These are phyloP conservation scores for Aurelia aurita complex sp. Pacific DNA, from an alignment of 30 jellyfish, hydroid and myxozoan genomes.

Conservation along the genomic window DNA sequence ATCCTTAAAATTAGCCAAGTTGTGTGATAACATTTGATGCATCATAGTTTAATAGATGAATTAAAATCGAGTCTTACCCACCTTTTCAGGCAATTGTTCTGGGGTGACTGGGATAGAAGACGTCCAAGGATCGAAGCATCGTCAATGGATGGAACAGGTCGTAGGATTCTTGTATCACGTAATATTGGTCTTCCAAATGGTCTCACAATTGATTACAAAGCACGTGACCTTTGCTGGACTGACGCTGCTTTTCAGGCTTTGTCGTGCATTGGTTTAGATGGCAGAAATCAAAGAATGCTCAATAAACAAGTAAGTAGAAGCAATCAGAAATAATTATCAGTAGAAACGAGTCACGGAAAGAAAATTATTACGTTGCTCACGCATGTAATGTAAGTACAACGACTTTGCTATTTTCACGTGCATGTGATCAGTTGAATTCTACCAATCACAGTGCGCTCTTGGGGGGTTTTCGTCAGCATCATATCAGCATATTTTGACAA, in stretches of 20 bases:
- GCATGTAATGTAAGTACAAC: too few relatives aligned
- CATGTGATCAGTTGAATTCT: too few relatives aligned
- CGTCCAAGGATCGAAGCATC: conserved; percentile 67
- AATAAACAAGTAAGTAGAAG: conserved; percentile 4
- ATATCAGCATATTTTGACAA: too few relatives aligned
- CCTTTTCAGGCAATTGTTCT: conserved; percentile 47
- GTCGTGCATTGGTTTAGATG: conserved; percentile 71
- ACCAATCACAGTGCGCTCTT: too few relatives aligned
- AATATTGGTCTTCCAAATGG: conserved; percentile 75
- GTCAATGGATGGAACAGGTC: conserved; percentile 74
- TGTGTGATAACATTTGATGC: too few relatives aligned
- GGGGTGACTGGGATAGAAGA: conserved; percentile 83
- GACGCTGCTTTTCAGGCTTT: conserved; percentile 61
- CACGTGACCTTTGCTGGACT: conserved; percentile 77
- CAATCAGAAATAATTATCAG: too few relatives aligned
- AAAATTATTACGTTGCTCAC: too few relatives aligned
- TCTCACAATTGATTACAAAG: conserved; percentile 61
- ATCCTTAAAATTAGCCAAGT: too few relatives aligned
- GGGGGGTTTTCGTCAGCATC: too few relatives aligned
- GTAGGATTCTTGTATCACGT: conserved; percentile 55
- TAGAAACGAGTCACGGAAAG: too few relatives aligned
- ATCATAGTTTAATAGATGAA: too few relatives aligned
- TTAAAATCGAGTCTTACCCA: background rate
- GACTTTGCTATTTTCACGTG: too few relatives aligned
- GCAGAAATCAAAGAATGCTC: conserved; percentile 50